Evolutionary conservation across 2,888 invertebrate genomes (phyloP).

Genomic region (Cerastis rubricosa): DNA sequence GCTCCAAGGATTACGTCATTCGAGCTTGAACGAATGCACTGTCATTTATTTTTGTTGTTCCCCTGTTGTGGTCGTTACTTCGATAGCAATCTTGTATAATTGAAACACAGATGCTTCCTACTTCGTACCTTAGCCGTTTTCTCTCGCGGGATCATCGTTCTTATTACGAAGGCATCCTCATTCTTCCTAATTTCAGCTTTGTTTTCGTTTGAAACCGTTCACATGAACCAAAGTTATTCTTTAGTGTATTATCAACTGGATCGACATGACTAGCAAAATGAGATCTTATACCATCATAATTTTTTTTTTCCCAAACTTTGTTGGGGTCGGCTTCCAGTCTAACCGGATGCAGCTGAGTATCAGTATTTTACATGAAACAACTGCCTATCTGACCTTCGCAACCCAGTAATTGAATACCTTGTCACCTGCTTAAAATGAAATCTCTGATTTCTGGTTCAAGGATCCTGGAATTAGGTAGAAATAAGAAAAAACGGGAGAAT

Average conservation of each 20-base stretch:
- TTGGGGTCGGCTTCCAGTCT: too few relatives aligned
- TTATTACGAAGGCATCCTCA: conserved; percentile 10
- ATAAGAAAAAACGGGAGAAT: neutral
- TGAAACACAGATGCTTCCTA: conserved; percentile 43
- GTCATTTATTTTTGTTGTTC: conserved; percentile 31
- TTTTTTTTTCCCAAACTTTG: too few relatives aligned
- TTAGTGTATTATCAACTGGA: neutral
- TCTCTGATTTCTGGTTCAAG: neutral
- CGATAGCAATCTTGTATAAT: conserved; percentile 45
- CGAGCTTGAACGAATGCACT: conserved; percentile 22
- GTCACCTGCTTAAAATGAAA: neutral
- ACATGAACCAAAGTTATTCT: neutral
- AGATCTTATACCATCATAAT: neutral
- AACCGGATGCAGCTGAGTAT: too few relatives aligned
- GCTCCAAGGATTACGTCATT: conserved; percentile 31
- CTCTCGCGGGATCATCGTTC: conserved; percentile 14
- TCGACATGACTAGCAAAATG: neutral
- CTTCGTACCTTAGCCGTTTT: conserved; percentile 15
- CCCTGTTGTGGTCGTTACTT: conserved; percentile 26
- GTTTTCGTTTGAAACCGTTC: neutral
- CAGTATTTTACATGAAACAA: too few relatives aligned
- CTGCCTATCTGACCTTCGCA: too few relatives aligned
- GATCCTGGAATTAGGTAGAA: neutral
- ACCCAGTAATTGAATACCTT: too few relatives aligned
- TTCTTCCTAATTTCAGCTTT: neutral